These are phyloP conservation scores for Phymanthus crucifer DNA, from an alignment of 92 coral and sea anemone species.

Conservation along the genomic window DNA sequence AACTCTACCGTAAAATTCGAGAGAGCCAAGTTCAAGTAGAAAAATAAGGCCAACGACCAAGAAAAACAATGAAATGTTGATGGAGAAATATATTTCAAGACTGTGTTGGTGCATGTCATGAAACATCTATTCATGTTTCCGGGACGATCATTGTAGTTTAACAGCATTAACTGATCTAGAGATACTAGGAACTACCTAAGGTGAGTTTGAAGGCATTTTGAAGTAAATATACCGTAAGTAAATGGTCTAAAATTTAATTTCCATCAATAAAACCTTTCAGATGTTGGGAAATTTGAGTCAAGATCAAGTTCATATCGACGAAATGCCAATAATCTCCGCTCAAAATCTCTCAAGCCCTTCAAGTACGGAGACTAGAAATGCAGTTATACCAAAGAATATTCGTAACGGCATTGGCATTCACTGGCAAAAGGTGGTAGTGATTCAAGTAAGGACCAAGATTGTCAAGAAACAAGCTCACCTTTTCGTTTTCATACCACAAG, in stretches of 20 bases:
- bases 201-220: background rate
- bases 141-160: slow-evolving; percentile 8
- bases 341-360: background rate
- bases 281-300: background rate
- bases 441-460: slow-evolving; percentile 1
- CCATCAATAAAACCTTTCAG: background rate
- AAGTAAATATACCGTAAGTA: background rate
- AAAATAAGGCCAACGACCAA: slow-evolving; percentile 22
- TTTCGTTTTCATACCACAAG: slow-evolving; percentile 94
- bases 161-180: background rate
- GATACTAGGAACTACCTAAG: background rate
- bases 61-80: background rate
- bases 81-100: background rate
- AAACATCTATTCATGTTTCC: slow-evolving; percentile 18
- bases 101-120: slow-evolving; percentile 17
- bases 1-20: background rate
- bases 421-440: background rate
- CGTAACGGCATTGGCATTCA: background rate
- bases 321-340: background rate
- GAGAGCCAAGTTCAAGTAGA: background rate
- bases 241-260: background rate
- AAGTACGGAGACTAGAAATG: background rate
- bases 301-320: background rate
- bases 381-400: background rate
- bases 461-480: slow-evolving; percentile 70